These are phyloP conservation scores for Helicoverpa assulta DNA, from an alignment of 2,888 invertebrate species.

Conservation along the genomic window DNA sequence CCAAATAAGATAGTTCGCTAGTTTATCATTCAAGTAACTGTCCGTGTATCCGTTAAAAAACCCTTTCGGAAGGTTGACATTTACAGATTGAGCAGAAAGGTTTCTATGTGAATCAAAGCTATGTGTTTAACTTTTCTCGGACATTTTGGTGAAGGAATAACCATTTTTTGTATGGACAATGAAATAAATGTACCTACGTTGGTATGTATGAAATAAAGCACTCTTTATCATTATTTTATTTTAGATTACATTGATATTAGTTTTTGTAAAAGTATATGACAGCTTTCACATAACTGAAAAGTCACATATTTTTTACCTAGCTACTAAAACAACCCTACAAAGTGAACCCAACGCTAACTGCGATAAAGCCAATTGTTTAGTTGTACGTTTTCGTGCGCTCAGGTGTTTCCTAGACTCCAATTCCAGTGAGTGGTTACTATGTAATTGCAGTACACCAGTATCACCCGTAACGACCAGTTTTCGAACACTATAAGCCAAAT, in stretches of 20 bases:
- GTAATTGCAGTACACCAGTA: conserved; percentile 57
- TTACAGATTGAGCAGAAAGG: conserved; percentile 31
- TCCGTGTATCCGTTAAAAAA: conserved; percentile 3
- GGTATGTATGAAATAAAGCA: too few relatives aligned
- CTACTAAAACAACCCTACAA: too few relatives aligned
- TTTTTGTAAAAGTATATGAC: too few relatives aligned
- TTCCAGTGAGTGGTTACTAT: conserved; percentile 51
- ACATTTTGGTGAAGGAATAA: too few relatives aligned
- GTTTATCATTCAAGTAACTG: conserved; percentile 14
- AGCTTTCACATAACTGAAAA: too few relatives aligned
- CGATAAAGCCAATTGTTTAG: conserved; percentile 5
- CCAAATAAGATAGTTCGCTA: background rate
- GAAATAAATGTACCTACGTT: too few relatives aligned
- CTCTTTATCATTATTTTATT: too few relatives aligned
- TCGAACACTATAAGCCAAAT: conserved; percentile 11
- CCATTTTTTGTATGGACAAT: too few relatives aligned
- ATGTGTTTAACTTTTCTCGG: conserved; percentile 11
- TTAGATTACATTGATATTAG: too few relatives aligned
- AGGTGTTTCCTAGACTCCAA: conserved; percentile 59
- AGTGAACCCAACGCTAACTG: background rate
- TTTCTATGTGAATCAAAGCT: background rate
- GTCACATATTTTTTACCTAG: too few relatives aligned
- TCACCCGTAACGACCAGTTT: background rate
- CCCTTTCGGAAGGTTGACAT: conserved; percentile 30
- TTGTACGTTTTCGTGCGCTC: conserved; percentile 26